Evolutionary conservation across 2,888 invertebrate genomes (phyloP).

Genomic region (Baccha elongata): DNA sequence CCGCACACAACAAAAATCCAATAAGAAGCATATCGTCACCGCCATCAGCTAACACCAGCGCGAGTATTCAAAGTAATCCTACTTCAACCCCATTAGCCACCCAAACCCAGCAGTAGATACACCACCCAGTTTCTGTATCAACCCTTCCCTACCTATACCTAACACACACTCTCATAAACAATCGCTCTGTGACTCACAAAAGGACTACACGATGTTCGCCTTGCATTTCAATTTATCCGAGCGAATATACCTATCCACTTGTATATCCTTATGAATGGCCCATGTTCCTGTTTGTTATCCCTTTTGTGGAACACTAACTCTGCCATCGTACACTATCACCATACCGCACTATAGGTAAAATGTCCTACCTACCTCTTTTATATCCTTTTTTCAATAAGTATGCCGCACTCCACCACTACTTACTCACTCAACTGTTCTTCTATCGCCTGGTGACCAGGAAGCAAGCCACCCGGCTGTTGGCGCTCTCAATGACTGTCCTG

Average conservation of each 20-base stretch:
- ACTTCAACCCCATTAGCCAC: constrained; percentile 47
- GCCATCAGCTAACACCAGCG: constrained; percentile 71
- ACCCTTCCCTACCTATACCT: constrained; percentile 52
- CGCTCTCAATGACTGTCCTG: constrained; percentile 74
- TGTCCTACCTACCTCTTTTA: constrained; percentile 3
- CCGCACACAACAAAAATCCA: constrained; percentile 59
- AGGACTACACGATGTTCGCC: constrained; percentile 71
- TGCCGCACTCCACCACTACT: constrained; percentile 29
- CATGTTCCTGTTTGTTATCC: constrained; percentile 74
- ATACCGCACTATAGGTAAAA: constrained; percentile 25
- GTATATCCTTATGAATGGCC: constrained; percentile 73
- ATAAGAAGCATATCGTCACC: constrained; percentile 73
- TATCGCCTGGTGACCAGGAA: constrained; percentile 60
- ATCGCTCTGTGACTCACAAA: constrained; percentile 50
- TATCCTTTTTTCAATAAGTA: constrained; percentile 43
- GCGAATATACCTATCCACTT: constrained; percentile 47
- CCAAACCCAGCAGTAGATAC: not conserved
- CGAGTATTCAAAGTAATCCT: constrained; percentile 72
- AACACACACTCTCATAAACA: constrained; percentile 33
- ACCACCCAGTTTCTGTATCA: constrained; percentile 18
- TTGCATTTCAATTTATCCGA: constrained; percentile 70
- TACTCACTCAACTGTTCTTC: constrained; percentile 41
- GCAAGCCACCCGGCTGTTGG: constrained; percentile 73
- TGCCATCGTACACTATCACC: constrained; percentile 66
- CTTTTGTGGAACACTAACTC: constrained; percentile 74